A percentile compares a stretch with the other conserved stretches of the same genome.
Conservation (phyloP, 1,140 invertebrate species). For the Spodoptera frugiperda region DNA sequence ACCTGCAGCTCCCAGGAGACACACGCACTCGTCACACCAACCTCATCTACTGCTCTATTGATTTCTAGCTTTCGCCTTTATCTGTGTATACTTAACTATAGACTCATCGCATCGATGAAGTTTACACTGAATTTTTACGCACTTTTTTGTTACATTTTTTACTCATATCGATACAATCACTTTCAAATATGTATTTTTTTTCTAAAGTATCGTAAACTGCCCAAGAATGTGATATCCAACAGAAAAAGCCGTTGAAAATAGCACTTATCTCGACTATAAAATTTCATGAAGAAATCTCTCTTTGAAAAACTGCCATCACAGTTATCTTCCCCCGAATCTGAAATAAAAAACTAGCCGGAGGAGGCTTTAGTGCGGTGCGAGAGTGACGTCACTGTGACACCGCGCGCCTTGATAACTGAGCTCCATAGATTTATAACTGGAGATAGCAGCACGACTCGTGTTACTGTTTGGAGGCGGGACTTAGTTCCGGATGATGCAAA, state of each 20-base stretch:
- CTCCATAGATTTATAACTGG: constrained; percentile 30
- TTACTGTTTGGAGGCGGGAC: neutral
- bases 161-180: too few relatives aligned
- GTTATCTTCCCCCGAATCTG: constrained; percentile 35
- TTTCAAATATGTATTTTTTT: too few relatives aligned
- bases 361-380: constrained; percentile 21
- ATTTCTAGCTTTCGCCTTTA: constrained; percentile 23
- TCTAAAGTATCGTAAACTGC: too few relatives aligned
- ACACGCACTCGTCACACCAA: constrained; percentile 17
- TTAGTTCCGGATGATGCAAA: neutral
- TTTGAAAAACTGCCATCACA: constrained; percentile 1
- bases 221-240: too few relatives aligned
- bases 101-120: too few relatives aligned
- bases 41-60: neutral
- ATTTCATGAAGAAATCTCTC: neutral
- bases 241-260: too few relatives aligned
- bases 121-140: too few relatives aligned
- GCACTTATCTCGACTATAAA: neutral
- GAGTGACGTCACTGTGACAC: constrained; percentile 34
- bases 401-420: constrained; percentile 25
- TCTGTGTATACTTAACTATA: too few relatives aligned
- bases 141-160: too few relatives aligned
- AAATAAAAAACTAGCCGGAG: constrained; percentile 38
- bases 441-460: constrained; percentile 12
- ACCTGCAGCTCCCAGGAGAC: constrained; percentile 11